Conservation (phyloP, 2,113 vertebrate species). For the Bufo bufo region DNA sequence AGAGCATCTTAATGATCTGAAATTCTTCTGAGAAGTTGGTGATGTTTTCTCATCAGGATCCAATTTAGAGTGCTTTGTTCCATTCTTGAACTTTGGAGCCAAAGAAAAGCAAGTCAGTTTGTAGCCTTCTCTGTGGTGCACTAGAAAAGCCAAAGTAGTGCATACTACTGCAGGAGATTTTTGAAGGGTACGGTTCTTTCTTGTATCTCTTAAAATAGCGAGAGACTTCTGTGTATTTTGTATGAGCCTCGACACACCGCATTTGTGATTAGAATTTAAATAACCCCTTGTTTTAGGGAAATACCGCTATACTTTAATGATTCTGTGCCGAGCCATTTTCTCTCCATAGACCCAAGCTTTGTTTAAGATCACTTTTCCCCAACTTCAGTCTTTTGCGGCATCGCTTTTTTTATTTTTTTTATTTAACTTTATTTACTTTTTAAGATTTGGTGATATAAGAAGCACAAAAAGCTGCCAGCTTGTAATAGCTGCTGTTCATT, state of each 20-base stretch:
- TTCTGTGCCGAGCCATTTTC: background rate
- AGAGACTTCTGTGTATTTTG: conserved; percentile 62
- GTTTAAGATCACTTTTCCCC: conserved; percentile 16
- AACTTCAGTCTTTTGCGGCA: background rate
- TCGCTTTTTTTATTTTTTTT: conserved; percentile 19
- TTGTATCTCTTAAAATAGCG: conserved; percentile 71
- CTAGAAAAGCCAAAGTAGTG: conserved; percentile 71
- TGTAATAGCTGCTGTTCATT: conserved; percentile 83
- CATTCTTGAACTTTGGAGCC: conserved; percentile 83
- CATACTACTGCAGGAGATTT: conserved; percentile 70
- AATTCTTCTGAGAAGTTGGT: conserved; percentile 86
- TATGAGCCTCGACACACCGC: conserved; percentile 53
- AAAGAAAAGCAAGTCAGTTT: conserved; percentile 78
- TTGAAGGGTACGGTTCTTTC: conserved; percentile 67
- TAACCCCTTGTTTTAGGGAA: conserved; percentile 54
- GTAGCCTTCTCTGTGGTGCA: conserved; percentile 70
- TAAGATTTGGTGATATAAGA: conserved; percentile 71
- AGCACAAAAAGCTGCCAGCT: conserved; percentile 76
- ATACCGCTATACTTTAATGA: conserved; percentile 2
- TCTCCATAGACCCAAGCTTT: conserved; percentile 5
- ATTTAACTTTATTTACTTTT: conserved; percentile 59
- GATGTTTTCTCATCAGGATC: conserved; percentile 92
- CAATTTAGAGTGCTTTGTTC: conserved; percentile 92
- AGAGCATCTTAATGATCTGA: conserved; percentile 84
- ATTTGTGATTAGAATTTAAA: conserved; percentile 61